These are phyloP conservation scores for Trachops cirrhosus DNA, from an alignment of 2,797 vertebrate genomes.

Conservation along the genomic window DNA sequence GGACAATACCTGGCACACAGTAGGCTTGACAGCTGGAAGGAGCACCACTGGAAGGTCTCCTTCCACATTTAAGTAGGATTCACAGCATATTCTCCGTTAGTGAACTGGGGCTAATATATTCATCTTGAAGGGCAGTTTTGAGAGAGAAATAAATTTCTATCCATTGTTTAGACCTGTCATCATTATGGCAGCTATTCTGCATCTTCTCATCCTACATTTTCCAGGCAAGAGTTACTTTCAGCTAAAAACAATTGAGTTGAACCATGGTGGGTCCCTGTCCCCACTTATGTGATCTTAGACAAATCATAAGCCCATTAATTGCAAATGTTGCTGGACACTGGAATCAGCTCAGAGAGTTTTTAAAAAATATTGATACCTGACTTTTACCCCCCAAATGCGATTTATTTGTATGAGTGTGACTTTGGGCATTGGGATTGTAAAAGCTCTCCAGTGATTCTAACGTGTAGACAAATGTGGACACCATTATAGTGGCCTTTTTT, in stretches of 20 bases:
- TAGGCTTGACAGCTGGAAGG: background rate
- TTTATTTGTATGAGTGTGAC: background rate
- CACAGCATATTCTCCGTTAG: background rate
- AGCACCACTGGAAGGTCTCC: background rate
- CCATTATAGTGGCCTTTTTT: background rate
- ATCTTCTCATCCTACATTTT: background rate
- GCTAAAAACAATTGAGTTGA: background rate
- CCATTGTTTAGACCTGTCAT: background rate
- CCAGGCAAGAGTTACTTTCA: background rate
- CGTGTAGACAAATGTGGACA: background rate
- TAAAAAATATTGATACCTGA: background rate
- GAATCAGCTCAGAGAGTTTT: background rate
- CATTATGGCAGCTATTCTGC: background rate
- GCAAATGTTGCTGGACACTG: background rate
- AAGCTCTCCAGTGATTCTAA: background rate
- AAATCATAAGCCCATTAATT: background rate
- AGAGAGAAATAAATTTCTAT: too few relatives aligned
- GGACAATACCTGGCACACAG: background rate
- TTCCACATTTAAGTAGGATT: background rate
- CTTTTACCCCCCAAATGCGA: background rate
- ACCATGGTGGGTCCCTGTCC: background rate
- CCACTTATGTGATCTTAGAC: background rate
- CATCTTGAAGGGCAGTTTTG: background rate
- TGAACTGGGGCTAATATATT: background rate
- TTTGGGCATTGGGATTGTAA: background rate